Evolutionary conservation across 2,888 invertebrate genomes (phyloP).

Genomic region (Muscina levida): DNA sequence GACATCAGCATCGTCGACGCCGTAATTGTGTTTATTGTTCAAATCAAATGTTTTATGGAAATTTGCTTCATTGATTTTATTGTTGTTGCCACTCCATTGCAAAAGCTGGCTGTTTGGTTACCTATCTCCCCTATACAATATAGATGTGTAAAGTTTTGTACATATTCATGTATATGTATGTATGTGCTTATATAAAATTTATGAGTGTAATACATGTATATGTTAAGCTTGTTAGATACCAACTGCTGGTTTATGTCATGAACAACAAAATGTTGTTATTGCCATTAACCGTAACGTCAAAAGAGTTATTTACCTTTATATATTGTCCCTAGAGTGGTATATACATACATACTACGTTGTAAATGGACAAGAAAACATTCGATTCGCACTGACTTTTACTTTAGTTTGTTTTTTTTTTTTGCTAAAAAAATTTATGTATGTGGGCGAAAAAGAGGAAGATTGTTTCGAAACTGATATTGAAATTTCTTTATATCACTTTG

Average conservation of each 20-base stretch:
- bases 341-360: constrained; percentile 22
- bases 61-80: constrained; percentile 65
- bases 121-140: background rate
- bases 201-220: background rate
- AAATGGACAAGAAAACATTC: background rate
- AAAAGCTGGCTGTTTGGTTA: background rate
- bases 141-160: background rate
- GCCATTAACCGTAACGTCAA: constrained; percentile 23
- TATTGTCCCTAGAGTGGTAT: constrained; percentile 12
- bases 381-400: constrained; percentile 46
- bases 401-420: too few relatives aligned
- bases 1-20: background rate
- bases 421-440: constrained; percentile 6
- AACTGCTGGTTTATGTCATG: constrained; percentile 20
- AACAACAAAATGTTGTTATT: constrained; percentile 4
- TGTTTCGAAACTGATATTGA: background rate
- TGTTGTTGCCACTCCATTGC: constrained; percentile 31
- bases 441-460: too few relatives aligned
- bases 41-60: constrained; percentile 61
- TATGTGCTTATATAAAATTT: constrained; percentile 7
- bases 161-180: background rate
- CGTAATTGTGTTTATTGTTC: constrained; percentile 29
- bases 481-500: constrained; percentile 19
- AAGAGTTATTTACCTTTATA: constrained; percentile 32
- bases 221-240: too few relatives aligned